Percentiles rank a stretch among this genome's conserved stretches.
Conservation (phyloP, 2,797 vertebrate species). For the Lerista edwardsae region DNA sequence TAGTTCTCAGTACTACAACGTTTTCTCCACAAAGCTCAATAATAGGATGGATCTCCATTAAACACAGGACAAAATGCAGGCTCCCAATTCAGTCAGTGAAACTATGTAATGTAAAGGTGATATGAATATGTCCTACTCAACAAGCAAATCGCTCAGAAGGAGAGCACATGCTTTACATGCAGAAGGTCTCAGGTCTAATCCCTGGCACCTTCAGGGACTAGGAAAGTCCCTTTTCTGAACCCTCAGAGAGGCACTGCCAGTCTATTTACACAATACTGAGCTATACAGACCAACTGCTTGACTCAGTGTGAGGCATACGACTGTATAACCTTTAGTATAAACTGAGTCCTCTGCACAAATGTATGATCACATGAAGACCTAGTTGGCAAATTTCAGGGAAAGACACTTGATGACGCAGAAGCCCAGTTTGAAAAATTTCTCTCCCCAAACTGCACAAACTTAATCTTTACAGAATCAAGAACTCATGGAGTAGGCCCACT, state of each 20-base stretch:
- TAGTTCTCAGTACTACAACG: not conserved
- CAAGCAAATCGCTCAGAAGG: not conserved
- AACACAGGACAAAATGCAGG: no score
- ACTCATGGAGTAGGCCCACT: not conserved
- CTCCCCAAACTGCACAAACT: not conserved
- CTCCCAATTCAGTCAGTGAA: not conserved
- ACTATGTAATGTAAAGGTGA: not conserved
- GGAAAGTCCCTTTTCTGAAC: no score
- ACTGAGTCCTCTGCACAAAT: not conserved
- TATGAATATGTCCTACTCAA: not conserved
- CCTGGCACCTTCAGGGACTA: no score
- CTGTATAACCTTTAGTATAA: not conserved
- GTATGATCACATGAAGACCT: no score
- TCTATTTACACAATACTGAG: no score
- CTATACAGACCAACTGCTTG: no score
- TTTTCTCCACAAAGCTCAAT: not conserved
- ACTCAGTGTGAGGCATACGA: no score
- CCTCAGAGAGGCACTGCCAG: no score
- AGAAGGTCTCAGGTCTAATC: not conserved
- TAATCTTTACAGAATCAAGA: not conserved
- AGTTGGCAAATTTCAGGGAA: not conserved
- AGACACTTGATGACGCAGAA: not conserved
- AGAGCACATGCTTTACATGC: not conserved
- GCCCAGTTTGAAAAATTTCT: not conserved
- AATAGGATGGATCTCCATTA: not conserved